Evolutionary conservation across 2,797 vertebrate genomes (phyloP).

Genomic region (Leptodactylus fallax): DNA sequence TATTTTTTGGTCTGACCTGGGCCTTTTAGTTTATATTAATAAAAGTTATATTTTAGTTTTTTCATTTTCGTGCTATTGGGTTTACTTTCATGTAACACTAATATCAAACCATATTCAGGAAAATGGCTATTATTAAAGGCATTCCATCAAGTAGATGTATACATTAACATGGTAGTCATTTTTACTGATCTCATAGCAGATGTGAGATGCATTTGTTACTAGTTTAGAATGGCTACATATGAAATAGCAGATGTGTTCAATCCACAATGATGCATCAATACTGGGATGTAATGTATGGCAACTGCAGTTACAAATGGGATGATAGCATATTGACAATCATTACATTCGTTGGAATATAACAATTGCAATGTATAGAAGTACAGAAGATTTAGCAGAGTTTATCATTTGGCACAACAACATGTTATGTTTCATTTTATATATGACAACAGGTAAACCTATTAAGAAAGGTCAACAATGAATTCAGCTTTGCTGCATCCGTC

Average conservation of each 20-base stretch:
- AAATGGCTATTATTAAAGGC: neutral
- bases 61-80: no score
- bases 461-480: no score
- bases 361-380: neutral
- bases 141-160: neutral
- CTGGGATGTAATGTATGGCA: neutral
- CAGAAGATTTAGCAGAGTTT: neutral
- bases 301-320: neutral
- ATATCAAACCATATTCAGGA: neutral
- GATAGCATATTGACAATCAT: neutral
- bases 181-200: neutral
- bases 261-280: slow-evolving; percentile 2
- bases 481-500: no score
- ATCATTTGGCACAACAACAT: neutral
- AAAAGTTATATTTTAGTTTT: no score
- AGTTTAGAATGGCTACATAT: neutral
- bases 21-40: no score
- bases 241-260: neutral
- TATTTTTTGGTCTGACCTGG: no score
- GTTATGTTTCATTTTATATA: no score
- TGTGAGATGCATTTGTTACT: neutral
- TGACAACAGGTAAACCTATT: no score
- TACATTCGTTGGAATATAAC: neutral
- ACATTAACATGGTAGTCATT: neutral
- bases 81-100: neutral